A percentile compares a stretch with the other conserved stretches of the same genome.
Evolutionary conservation across 2,113 vertebrate genomes (phyloP).

Genomic region (Pygoscelis antarcticus): DNA sequence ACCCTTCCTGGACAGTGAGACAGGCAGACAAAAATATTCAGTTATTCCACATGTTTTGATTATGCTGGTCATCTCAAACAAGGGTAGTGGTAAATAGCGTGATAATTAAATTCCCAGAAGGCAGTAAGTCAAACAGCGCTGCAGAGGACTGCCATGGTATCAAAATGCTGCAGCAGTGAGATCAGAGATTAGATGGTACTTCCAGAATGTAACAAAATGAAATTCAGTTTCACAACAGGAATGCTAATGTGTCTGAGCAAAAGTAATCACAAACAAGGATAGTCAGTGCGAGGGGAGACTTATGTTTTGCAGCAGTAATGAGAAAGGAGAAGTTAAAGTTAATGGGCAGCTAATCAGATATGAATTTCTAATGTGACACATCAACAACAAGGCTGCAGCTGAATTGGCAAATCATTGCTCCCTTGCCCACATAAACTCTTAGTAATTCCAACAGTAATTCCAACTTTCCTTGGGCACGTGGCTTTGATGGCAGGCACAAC

Average conservation of each 20-base stretch:
- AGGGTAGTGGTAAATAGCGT: neutral
- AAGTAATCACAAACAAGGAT: neutral
- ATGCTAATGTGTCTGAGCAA: neutral
- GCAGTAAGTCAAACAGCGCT: neutral
- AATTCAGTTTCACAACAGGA: neutral
- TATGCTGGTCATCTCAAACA: neutral
- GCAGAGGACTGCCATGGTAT: neutral
- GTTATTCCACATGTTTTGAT: neutral
- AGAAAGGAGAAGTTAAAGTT: neutral
- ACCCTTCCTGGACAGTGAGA: neutral
- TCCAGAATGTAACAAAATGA: neutral
- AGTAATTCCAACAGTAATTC: neutral
- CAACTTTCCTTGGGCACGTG: neutral
- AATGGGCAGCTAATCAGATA: neutral
- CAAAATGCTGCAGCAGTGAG: neutral
- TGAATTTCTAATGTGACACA: neutral
- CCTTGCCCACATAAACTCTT: neutral
- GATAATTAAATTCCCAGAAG: conserved; percentile 16
- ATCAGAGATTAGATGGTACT: neutral
- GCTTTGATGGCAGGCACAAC: neutral
- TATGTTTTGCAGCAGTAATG: neutral
- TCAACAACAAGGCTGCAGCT: neutral
- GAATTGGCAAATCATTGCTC: neutral
- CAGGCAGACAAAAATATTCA: neutral
- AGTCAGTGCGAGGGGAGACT: neutral